Conservation (phyloP, 92 coral and sea anemone species). For the Heteractis magnifica region DNA sequence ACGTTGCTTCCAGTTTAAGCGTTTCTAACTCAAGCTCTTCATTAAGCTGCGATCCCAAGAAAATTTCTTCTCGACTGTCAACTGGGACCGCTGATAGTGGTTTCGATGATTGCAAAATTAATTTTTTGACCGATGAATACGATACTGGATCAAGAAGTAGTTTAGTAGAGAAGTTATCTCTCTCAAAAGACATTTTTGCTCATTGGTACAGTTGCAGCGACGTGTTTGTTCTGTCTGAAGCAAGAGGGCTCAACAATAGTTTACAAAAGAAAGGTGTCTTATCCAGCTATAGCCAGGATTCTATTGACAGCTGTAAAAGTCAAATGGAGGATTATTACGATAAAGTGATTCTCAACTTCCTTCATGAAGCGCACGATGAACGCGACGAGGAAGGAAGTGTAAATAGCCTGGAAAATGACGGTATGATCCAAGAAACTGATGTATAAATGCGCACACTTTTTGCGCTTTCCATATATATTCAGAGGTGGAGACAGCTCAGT, state of each 20-base stretch:
- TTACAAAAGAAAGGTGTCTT: no score
- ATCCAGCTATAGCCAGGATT: background rate
- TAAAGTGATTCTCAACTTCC: background rate
- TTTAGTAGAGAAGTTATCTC: background rate
- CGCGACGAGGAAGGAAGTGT: background rate
- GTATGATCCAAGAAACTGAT: background rate
- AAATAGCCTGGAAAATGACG: background rate
- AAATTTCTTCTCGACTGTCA: constrained; percentile 50
- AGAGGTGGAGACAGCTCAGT: no score
- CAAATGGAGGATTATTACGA: background rate
- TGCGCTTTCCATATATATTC: background rate
- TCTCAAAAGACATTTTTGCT: background rate
- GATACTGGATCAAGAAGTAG: background rate
- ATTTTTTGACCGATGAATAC: background rate
- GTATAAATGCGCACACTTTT: background rate
- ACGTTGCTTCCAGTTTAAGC: constrained; percentile 15
- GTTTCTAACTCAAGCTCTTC: constrained; percentile 38
- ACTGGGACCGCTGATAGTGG: constrained; percentile 71
- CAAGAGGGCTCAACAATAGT: background rate
- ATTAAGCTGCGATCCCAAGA: constrained; percentile 60
- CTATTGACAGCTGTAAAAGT: background rate
- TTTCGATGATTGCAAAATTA: constrained; percentile 25
- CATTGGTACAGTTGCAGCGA: constrained; percentile 6
- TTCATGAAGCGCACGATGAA: background rate
- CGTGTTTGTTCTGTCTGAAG: background rate